Evolutionary conservation across 2,113 vertebrate species (phyloP), one percentile per base, ranked within the genome.

Genomic region (Alethe castanea): DNA sequence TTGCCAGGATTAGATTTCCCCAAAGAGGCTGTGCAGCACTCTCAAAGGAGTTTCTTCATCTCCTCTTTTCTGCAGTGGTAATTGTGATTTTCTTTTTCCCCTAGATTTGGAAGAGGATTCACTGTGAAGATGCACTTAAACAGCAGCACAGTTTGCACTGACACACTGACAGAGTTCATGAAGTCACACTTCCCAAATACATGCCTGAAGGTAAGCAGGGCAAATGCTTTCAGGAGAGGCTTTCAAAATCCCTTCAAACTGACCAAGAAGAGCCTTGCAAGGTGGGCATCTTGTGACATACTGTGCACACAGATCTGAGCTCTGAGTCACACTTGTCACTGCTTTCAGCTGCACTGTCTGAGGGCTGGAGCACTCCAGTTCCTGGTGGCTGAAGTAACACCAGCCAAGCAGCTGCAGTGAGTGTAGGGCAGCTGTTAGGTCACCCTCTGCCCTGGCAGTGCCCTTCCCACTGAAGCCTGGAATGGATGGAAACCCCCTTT

Each of bases 51-150:
- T 83, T 88, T 83, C 69, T 82, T 53, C 52, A 48, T 53, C 48
- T 79, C 12, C 56, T 96, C 72, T 86, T 83, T 88, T 70, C 82
- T 85, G 28, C 67, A 53, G 61, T 19, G 11, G 53, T 73, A 91
- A 92, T 93, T 90, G 76, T 50, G 81, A 71, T 90, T 96, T 94
- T 85, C 64, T 91, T 90, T 94, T 31, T 1, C 42, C 64, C 24
- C 28, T 86, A 99, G 99, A 96, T 99, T 99, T 91, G 99, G 99
- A 95, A 98, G 98, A 67, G 99, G 99, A 88, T 99, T 99, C 97
- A 99, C 99, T n/a, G 99, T 99, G 96, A 99, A 99, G 96, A 99
- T 99, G 98, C 99, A 99, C 95, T 97, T 99, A 97, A 98, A 98
- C 12, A 96, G 97, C 91, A 97, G 96, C 83, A 97, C 95, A 62